Base-by-base conservation (phyloP, 2,113 vertebrate species). In the Cichladusa arquata region DNA sequence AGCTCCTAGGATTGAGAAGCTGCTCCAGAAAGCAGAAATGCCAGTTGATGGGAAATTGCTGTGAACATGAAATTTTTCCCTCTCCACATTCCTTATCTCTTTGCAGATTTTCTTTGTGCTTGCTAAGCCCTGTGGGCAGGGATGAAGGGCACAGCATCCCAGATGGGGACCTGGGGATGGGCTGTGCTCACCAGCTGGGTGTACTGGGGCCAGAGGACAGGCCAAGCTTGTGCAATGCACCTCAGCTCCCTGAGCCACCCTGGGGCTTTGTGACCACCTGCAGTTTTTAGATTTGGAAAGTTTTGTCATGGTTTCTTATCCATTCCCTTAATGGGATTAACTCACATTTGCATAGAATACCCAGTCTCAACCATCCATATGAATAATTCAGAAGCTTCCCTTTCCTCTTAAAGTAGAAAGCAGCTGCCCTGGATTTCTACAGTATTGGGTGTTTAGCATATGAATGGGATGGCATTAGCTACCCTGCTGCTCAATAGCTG, bases 81-180 rank as follows among this genome's bases (percentile, higher is more conserved):
- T 62, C 23, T 44, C 53, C 71, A 9, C 3, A 1, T 44, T 38
- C 25, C 53, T 18, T 18, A 23, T 61, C 44, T 60, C 67, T 71
- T 42, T 34, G 20, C 54, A 48, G 7, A 2, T 56, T 76, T 56
- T 34, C 44, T 42, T n/a, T 24, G 57, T 3, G 4, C 40, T 67
- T 50, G 57, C 25, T 38, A 48, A 93, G 11, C 81, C 69, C 69
- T 29, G 28, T 19, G 56, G 56, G 88, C 69, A 57, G n/a, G 61
- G 34, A 56, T 29, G 13, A 34, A 70, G 29, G 20, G 34, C 2
- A 1, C 12, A 77, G 92, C 71, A 67, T 6, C 47, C 0, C 47
- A 71, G 44, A 42, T 34, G 67, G 34, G 29, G 11, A 25, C 19
- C 7, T 56, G 70, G 16, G 0, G 0, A 10, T 14, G 10, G 58